Percentiles rank a stretch among this genome's conserved stretches.
Conservation (phyloP, 1,140 invertebrate species). For the Hestina assimilis region DNA sequence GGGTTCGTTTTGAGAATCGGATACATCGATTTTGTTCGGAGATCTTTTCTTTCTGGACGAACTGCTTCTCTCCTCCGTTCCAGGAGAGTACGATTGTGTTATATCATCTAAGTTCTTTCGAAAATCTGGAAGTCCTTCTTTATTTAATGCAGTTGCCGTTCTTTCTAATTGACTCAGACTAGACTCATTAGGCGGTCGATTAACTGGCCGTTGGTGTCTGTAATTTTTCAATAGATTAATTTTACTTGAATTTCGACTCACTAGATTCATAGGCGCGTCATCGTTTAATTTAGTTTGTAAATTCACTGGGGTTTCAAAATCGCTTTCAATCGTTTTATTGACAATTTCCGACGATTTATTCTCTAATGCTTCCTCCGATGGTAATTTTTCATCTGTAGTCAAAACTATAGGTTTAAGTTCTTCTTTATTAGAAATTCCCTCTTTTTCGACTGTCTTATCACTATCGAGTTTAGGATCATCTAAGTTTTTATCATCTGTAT, state of each 20-base stretch:
- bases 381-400: slow-evolving; percentile 69
- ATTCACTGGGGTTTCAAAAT: slow-evolving; percentile 11
- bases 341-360: slow-evolving; percentile 36
- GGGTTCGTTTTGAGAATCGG: slow-evolving; percentile 54
- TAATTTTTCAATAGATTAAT: slow-evolving; percentile 76
- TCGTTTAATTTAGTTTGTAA: slow-evolving; percentile 26
- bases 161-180: slow-evolving; percentile 69
- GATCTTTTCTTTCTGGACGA: slow-evolving; percentile 72
- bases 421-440: slow-evolving; percentile 6
- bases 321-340: no score
- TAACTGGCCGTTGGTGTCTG: slow-evolving; percentile 63
- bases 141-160: slow-evolving; percentile 63
- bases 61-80: slow-evolving; percentile 53
- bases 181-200: slow-evolving; percentile 56
- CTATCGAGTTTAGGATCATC: background rate
- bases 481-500: background rate
- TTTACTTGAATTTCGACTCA: slow-evolving; percentile 54
- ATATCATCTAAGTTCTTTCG: slow-evolving; percentile 74
- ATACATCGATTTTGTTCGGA: slow-evolving; percentile 40
- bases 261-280: slow-evolving; percentile 30
- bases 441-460: slow-evolving; percentile 17
- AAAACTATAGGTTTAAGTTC: slow-evolving; percentile 48
- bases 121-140: slow-evolving; percentile 71
- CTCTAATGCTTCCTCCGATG: slow-evolving; percentile 64
- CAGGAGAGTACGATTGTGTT: slow-evolving; percentile 71